Evolutionary conservation across 2,888 invertebrate species (phyloP), one percentile per base, ranked within the genome.

Genomic region (Boloria selene): DNA sequence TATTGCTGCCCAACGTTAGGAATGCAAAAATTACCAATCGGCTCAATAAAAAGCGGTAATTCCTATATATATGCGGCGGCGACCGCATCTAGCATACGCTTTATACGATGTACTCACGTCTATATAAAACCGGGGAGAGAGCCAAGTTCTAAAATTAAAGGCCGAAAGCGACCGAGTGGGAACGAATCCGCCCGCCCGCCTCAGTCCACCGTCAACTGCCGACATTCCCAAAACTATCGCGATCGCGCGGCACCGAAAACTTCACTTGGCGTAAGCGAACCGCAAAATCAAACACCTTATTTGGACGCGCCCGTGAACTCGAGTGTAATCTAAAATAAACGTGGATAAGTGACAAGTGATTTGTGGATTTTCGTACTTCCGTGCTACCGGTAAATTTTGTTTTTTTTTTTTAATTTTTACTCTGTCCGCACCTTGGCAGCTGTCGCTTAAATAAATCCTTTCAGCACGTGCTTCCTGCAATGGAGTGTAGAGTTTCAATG

Each of bases 111-210:
- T 90, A 91, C 90, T 91, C 91, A 91, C 90, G 87, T 85, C 91
- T 92, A 92, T 90, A 91, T 91, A 90, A 91, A 91, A 90, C 92
- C 90, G 92, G 93, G 93, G 93, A 90, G 89, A 91, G 90, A 93
- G 94, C 94, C 94, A 94, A 94, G 90, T 92, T 93, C 94, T 94
- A 93, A 93, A 92, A 92, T 91, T 94, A 93, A 92, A 86, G 86
- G 80, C 84, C 89, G 88, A 92, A 85, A 79, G 83, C 80, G 83
- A 76, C 88, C 91, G 90, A 90, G 78, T 78, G 80, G 80, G 73
- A 70, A 83, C 90, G 90, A 89, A 77, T 76, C 82, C 86, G 84
- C 85, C 88, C 90, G 90, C 90, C 90, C 90, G 88, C 87, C 87
- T 89, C 91, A 92, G 91, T 92, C 86, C 86, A 85, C 74, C 86